phyloP scores from a whole-genome alignment of 2,888 invertebrate species.

The Selenia dentaria region DNA sequence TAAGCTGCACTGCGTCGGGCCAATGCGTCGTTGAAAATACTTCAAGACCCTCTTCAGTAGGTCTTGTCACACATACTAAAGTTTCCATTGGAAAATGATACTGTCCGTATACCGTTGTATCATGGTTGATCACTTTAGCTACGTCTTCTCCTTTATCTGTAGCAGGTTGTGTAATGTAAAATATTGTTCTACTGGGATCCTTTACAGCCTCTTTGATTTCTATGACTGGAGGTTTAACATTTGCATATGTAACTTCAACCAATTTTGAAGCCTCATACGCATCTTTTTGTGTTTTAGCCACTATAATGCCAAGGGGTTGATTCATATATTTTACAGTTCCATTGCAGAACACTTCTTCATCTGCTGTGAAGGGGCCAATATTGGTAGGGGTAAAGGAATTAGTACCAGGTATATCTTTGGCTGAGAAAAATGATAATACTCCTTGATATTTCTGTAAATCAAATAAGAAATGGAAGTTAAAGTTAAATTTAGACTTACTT shows the following conservation, averaged over 20 bases:
- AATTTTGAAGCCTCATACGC: background rate
- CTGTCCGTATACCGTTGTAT: slow-evolving; percentile 82
- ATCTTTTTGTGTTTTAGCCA: slow-evolving; percentile 81
- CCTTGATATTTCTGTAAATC: slow-evolving; percentile 82
- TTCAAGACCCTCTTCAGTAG: too few relatives aligned
- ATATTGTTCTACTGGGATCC: slow-evolving; percentile 40
- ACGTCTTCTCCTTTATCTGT: slow-evolving; percentile 61
- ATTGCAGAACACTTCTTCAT: too few relatives aligned
- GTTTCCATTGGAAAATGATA: slow-evolving; percentile 91
- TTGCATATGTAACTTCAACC: background rate
- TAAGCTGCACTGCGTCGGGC: slow-evolving; percentile 82
- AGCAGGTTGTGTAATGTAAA: slow-evolving; percentile 35
- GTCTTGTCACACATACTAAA: slow-evolving; percentile 85
- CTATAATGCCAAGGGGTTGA: slow-evolving; percentile 73
- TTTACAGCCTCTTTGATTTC: slow-evolving; percentile 34
- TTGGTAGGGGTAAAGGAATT: slow-evolving; percentile 72
- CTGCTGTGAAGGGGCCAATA: slow-evolving; percentile 20
- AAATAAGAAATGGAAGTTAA: too few relatives aligned
- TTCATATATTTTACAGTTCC: slow-evolving; percentile 49
- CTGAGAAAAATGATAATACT: too few relatives aligned
- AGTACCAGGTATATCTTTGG: too few relatives aligned
- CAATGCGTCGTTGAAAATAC: slow-evolving; percentile 86
- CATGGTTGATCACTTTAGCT: slow-evolving; percentile 75
- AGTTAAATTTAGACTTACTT: too few relatives aligned
- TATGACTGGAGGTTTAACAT: background rate